Evolutionary conservation across 2,113 vertebrate genomes (phyloP).

Genomic region (Dicerorhinus sumatrensis): DNA sequence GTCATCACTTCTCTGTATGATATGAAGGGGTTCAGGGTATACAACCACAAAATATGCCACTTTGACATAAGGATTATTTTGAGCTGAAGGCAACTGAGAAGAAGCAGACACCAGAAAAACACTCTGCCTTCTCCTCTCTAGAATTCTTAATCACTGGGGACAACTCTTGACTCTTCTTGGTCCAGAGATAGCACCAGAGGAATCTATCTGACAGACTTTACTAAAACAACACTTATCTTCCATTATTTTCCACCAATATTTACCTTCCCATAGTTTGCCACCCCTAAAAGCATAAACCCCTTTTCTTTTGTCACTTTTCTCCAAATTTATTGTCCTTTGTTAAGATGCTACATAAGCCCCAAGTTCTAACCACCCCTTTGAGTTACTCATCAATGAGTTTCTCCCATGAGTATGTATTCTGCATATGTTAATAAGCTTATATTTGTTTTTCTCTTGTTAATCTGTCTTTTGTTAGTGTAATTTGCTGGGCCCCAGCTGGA

Average conservation of each 20-base stretch:
- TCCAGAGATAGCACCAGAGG: not conserved
- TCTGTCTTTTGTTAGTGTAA: not conserved
- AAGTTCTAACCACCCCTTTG: not conserved
- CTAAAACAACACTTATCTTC: not conserved
- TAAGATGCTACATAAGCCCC: not conserved
- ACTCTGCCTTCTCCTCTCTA: not conserved
- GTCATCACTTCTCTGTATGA: not conserved
- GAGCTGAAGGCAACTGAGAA: not conserved
- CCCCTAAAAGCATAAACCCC: not conserved
- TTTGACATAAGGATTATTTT: not conserved
- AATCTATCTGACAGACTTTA: not conserved
- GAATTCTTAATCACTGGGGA: not conserved
- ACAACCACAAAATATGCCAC: not conserved
- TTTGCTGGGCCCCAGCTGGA: not conserved
- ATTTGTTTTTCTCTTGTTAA: not conserved
- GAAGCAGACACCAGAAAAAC: not conserved
- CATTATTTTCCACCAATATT: not conserved
- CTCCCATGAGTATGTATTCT: not conserved
- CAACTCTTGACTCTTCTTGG: not conserved
- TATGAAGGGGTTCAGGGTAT: not conserved
- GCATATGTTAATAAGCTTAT: not conserved
- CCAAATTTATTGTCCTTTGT: too few species aligned
- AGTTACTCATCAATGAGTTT: not conserved
- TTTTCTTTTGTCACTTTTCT: not conserved
- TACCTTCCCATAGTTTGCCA: not conserved